Evolutionary conservation across 1,140 invertebrate genomes (phyloP), one percentile per base, ranked within the genome.

Genomic region (Coelopa frigida): DNA sequence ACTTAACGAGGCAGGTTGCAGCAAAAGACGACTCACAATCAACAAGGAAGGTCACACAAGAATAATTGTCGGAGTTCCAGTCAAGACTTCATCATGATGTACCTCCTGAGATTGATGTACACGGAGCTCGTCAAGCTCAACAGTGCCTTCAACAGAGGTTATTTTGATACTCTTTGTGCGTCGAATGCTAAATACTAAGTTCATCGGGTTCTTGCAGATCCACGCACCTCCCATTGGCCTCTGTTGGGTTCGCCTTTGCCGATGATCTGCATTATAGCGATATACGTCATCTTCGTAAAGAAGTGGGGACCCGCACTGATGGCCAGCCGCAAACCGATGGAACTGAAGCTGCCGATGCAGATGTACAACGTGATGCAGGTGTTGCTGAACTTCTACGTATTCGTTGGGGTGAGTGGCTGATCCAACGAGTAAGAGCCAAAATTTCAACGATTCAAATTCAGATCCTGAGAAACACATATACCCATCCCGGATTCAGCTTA

Each of bases 11-110:
- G n/a, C n/a, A n/a, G n/a, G n/a, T n/a, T n/a, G n/a, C n/a, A n/a
- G n/a, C n/a, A n/a, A n/a, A n/a, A n/a, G n/a, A n/a, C n/a, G n/a
- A n/a, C n/a, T 18, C 48, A 50, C 12, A 49, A 57, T 27, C 49
- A 63, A 35, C 45, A 33, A 2, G 43, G 43, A 35, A 18, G 18
- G 26, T n/a, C 22, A 37, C n/a, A 35, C 5, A 22, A 22, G 14
- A 38, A 22, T 22, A 38, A 7, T 22, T 38, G 12, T 38, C 24
- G 14, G 18, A n/a, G n/a, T n/a, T n/a, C n/a, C n/a, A n/a, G 23
- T 2, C 4, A 1, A 23, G 10, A n/a, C n/a, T n/a, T n/a, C n/a
- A n/a, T n/a, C n/a, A n/a, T n/a, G n/a, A n/a, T n/a, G n/a, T n/a
- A n/a, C n/a, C n/a, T n/a, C n/a, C n/a, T n/a, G n/a, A n/a, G n/a